Percentiles rank a stretch among this genome's conserved stretches.
phyloP scores from a whole-genome alignment of 2,797 vertebrate genomes.

The Smutsia gigantea region DNA sequence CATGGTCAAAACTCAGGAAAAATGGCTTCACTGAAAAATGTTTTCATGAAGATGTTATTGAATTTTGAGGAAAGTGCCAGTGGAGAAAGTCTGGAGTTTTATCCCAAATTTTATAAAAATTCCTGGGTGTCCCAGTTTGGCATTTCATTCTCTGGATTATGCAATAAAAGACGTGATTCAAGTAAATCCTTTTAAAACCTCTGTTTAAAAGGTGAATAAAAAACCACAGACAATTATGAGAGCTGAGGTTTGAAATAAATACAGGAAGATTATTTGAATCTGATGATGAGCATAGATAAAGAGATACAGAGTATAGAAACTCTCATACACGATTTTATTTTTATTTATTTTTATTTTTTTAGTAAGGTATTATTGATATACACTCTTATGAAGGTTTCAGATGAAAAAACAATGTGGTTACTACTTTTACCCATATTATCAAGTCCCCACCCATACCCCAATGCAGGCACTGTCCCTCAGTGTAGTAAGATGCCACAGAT shows the following conservation, averaged over 20 bases:
- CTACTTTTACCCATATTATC: too few relatives aligned
- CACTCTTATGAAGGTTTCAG: too few relatives aligned
- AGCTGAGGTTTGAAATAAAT: neutral
- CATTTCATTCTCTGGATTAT: neutral
- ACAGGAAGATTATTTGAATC: neutral
- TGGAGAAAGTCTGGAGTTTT: neutral
- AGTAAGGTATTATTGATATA: too few relatives aligned
- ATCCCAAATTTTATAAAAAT: neutral
- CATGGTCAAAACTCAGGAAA: neutral
- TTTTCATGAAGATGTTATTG: neutral
- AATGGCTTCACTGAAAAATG: neutral
- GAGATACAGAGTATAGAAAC: neutral
- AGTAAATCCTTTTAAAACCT: slow-evolving; percentile 26
- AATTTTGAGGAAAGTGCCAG: neutral
- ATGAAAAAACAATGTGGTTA: too few relatives aligned
- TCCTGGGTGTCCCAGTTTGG: neutral
- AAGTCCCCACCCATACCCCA: too few relatives aligned
- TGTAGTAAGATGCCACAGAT: too few relatives aligned
- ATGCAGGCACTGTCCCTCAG: too few relatives aligned
- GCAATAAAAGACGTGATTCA: neutral
- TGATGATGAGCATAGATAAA: neutral
- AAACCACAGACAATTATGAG: neutral
- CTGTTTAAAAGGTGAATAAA: slow-evolving; percentile 25
- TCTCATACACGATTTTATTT: neutral
- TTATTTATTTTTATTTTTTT: too few relatives aligned